Evolutionary conservation across 2,888 invertebrate species (phyloP).

Genomic region (Parasteatoda lunata): DNA sequence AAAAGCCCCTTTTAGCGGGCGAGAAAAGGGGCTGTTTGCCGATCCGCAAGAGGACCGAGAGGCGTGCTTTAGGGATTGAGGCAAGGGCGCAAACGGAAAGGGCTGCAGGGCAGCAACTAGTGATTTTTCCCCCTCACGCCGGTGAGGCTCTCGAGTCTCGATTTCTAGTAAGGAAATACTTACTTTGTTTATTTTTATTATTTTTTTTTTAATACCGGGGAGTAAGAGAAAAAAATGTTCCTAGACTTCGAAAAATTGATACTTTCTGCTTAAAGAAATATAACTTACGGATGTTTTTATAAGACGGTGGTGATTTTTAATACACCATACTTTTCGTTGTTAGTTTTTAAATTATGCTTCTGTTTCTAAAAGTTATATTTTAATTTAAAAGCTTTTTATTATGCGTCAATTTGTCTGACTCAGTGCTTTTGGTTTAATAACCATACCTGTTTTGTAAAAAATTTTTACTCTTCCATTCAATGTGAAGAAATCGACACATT

Average conservation of each 20-base stretch:
- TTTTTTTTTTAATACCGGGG: no score
- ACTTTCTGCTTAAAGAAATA: neutral
- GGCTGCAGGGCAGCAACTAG: neutral
- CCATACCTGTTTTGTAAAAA: no score
- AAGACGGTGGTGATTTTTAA: neutral
- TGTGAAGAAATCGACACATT: no score
- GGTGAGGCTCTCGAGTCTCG: neutral
- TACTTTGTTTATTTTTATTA: neutral
- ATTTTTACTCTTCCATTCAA: no score
- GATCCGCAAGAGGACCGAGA: constrained; percentile 15
- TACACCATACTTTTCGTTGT: neutral
- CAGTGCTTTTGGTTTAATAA: no score
- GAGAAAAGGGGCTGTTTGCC: constrained; percentile 33
- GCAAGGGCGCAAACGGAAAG: neutral
- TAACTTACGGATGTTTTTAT: neutral
- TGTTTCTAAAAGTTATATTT: neutral
- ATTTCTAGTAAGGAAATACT: neutral
- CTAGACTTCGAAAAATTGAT: neutral
- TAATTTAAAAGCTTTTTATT: neutral
- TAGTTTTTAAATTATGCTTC: neutral
- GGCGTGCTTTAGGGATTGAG: constrained; percentile 8
- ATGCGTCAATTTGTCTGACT: neutral
- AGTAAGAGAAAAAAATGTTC: no score
- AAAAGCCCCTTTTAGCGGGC: constrained; percentile 62
- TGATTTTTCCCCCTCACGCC: neutral